A percentile compares a stretch with the other conserved stretches of the same genome.
phyloP scores from a whole-genome alignment of 1,140 invertebrate species.

The Camponotus pennsylvanicus region DNA sequence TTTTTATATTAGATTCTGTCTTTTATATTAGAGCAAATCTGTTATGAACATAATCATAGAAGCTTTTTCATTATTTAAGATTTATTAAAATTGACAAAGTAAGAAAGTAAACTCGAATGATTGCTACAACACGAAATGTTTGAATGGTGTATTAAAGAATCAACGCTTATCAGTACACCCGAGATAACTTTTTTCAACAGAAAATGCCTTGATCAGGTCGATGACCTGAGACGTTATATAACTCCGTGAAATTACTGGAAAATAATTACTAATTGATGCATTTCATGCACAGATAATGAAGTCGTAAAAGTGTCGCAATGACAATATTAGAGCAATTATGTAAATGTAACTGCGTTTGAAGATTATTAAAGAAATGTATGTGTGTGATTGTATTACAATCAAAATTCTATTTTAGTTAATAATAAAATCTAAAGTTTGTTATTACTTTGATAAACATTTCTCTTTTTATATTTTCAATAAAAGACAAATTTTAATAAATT shows the following conservation, averaged over 20 bases:
- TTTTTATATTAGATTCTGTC: background rate
- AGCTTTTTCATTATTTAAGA: background rate
- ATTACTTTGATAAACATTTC: background rate
- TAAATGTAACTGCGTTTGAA: background rate
- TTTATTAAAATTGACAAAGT: slow-evolving; percentile 7
- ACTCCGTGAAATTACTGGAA: slow-evolving; percentile 46
- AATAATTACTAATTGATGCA: slow-evolving; percentile 39
- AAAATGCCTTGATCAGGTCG: slow-evolving; percentile 67
- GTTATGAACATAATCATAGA: background rate
- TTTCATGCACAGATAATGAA: slow-evolving; percentile 36
- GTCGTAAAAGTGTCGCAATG: background rate
- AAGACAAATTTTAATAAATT: background rate
- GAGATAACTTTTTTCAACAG: slow-evolving; percentile 62
- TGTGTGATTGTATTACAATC: background rate
- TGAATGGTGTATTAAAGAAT: slow-evolving; percentile 44
- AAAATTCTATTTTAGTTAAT: background rate
- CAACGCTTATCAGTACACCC: slow-evolving; percentile 51
- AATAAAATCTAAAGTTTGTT: background rate
- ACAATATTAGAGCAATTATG: background rate
- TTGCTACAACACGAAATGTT: background rate
- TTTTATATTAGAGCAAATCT: background rate
- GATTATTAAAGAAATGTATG: background rate
- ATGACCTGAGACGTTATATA: slow-evolving; percentile 64
- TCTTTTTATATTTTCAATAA: background rate
- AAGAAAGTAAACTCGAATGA: background rate